Evolutionary conservation across 2,888 invertebrate genomes (phyloP).

Genomic region (Coronaproctus castanopsis): DNA sequence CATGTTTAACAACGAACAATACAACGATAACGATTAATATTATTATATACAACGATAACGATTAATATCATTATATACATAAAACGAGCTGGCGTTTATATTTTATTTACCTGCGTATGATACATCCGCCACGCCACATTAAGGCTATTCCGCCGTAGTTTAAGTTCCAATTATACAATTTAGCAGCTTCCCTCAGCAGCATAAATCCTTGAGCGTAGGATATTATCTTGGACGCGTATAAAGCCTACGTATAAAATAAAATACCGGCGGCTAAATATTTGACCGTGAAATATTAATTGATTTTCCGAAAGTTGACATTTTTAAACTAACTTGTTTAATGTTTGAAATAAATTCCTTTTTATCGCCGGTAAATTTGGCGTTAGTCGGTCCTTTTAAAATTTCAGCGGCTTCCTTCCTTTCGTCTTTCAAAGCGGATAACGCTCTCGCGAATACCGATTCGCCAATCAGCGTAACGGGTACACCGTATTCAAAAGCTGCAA

Average conservation of each 20-base stretch:
- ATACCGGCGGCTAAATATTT: no score
- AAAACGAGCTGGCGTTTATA: no score
- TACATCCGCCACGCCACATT: constrained; percentile 99
- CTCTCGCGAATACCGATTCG: constrained; percentile 93
- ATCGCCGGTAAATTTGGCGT: constrained; percentile 42
- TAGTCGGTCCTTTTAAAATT: constrained; percentile 44
- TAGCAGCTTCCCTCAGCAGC: constrained; percentile 80
- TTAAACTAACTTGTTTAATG: constrained; percentile 38
- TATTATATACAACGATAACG: no score
- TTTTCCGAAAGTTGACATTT: background rate
- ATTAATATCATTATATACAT: no score
- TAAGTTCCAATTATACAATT: constrained; percentile 75
- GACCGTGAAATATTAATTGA: background rate
- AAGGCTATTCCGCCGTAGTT: constrained; percentile 95
- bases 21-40: no score
- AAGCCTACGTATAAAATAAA: constrained; percentile 38
- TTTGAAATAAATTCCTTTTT: constrained; percentile 61
- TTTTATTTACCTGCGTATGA: constrained; percentile 78
- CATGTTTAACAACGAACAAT: no score
- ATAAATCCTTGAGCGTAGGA: constrained; percentile 98
- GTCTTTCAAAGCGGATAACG: constrained; percentile 72
- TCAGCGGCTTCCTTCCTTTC: constrained; percentile 71
- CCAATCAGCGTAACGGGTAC: constrained; percentile 95
- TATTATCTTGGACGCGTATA: constrained; percentile 94
- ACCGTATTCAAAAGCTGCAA: constrained; percentile 85